Evolutionary conservation across 2,888 invertebrate species (phyloP).

Genomic region (Phorcus lineatus): DNA sequence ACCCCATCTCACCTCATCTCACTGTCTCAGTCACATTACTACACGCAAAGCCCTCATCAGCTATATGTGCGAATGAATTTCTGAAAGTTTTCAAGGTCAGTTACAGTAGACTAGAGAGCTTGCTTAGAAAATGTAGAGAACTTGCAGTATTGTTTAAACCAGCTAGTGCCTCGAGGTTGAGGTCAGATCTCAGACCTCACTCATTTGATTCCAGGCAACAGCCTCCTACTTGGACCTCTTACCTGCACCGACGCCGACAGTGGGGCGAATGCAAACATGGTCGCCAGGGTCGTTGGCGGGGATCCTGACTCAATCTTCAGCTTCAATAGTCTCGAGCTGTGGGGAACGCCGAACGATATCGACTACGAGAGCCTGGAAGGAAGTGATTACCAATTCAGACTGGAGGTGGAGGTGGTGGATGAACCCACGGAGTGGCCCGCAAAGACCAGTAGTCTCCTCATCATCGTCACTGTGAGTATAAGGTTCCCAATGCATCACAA

Average conservation of each 20-base stretch:
- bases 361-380: neutral
- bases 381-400: neutral
- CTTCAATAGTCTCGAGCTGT: neutral
- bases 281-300: neutral
- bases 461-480: neutral
- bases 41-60: no score
- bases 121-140: no score
- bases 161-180: no score
- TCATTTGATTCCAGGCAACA: no score
- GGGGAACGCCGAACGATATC: conserved; percentile 18
- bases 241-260: neutral
- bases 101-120: no score
- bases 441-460: neutral
- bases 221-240: neutral
- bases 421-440: neutral
- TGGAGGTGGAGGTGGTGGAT: neutral
- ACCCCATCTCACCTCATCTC: no score
- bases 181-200: no score
- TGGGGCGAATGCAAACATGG: neutral
- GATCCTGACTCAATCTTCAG: neutral
- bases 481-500: no score
- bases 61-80: no score
- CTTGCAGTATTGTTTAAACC: no score
- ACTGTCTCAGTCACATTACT: no score
- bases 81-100: no score